Conservation (phyloP, 2,888 invertebrate species). For the Cerastis rubricosa region DNA sequence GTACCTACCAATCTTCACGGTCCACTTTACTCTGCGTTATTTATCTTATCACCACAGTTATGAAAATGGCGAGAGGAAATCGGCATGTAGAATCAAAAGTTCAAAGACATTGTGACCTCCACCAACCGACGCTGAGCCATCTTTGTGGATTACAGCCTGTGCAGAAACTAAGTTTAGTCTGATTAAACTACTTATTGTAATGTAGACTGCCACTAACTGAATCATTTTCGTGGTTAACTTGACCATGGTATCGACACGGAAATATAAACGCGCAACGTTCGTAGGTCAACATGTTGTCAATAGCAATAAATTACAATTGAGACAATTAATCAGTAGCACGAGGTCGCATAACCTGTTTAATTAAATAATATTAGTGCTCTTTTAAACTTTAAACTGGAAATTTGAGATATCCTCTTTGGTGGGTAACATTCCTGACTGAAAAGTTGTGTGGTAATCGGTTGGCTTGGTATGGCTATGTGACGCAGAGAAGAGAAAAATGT, state of each 20-base stretch:
- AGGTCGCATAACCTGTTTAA: background rate
- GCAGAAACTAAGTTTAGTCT: background rate
- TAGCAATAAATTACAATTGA: slow-evolving; percentile 13
- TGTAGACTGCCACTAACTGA: background rate
- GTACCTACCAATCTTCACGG: too few species aligned
- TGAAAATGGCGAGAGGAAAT: background rate
- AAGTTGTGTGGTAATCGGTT: too few species aligned
- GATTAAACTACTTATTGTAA: background rate
- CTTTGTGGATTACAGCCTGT: background rate
- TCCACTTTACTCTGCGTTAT: background rate
- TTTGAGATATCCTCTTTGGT: too few species aligned
- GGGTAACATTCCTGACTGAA: too few species aligned
- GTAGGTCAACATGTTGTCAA: background rate
- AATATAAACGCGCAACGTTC: background rate
- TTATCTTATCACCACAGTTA: background rate
- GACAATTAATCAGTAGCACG: slow-evolving; percentile 1
- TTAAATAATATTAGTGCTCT: background rate
- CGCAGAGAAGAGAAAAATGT: too few species aligned
- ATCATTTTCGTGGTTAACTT: background rate
- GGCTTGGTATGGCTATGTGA: too few species aligned
- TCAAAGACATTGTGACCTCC: background rate
- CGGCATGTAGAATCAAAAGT: background rate
- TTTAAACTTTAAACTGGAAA: background rate
- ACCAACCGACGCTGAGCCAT: background rate
- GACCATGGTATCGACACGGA: slow-evolving; percentile 8